These are phyloP conservation scores for Uria lomvia DNA, from an alignment of 2,113 vertebrate species.

Conservation along the genomic window DNA sequence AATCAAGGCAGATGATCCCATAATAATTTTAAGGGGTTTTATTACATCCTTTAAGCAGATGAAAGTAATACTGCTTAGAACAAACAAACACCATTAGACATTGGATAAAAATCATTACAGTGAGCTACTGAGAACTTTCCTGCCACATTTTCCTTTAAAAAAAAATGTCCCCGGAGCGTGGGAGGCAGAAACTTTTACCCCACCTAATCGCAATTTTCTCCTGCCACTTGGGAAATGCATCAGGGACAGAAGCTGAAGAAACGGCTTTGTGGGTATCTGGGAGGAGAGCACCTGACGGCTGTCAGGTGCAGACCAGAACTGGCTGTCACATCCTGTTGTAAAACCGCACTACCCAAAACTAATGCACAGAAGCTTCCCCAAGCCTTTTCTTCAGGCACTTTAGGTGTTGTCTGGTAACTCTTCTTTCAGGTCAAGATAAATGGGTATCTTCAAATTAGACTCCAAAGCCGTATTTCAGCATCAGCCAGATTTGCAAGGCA, in stretches of 20 bases:
- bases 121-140: conserved; percentile 44
- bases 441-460: background rate
- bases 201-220: background rate
- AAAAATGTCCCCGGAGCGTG: background rate
- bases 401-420: background rate
- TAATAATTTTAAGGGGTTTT: conserved; percentile 76
- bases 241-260: background rate
- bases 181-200: conserved; percentile 31
- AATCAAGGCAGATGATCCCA: conserved; percentile 73
- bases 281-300: background rate
- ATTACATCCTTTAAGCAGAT: conserved; percentile 59
- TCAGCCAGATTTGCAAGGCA: conserved; percentile 1
- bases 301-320: conserved; percentile 27
- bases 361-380: background rate
- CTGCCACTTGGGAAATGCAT: conserved; percentile 14
- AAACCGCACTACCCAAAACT: background rate
- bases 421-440: background rate
- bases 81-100: conserved; percentile 55
- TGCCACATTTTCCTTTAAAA: conserved; percentile 3
- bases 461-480: background rate
- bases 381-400: background rate
- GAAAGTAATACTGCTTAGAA: conserved; percentile 50
- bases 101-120: conserved; percentile 14
- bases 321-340: background rate
- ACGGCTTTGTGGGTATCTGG: background rate